Evolutionary conservation across 2,888 invertebrate genomes (phyloP).

Genomic region (Ophraella communa): DNA sequence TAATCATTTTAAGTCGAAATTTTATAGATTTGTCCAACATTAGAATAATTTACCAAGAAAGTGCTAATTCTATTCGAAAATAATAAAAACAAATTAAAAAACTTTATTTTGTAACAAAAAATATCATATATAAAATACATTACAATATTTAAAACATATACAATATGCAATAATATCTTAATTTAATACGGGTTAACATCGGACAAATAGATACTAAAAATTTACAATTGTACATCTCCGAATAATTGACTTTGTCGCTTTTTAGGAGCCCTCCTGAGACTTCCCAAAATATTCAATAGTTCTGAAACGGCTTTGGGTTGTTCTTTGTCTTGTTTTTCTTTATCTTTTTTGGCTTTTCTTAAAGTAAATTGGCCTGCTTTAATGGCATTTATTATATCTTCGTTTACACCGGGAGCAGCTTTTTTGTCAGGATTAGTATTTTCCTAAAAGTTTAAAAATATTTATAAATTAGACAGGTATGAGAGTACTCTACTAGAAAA

Average conservation of each 20-base stretch:
- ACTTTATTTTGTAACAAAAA: conserved; percentile 33
- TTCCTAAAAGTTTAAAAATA: conserved; percentile 9
- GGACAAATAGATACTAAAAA: conserved; percentile 5
- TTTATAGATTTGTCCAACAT: too few relatives aligned
- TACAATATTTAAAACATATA: conserved; percentile 30
- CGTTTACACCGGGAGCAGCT: conserved; percentile 67
- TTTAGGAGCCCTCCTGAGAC: conserved; percentile 64
- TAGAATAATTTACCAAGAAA: too few relatives aligned
- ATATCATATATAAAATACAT: conserved; percentile 28
- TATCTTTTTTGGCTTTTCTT: conserved; percentile 68
- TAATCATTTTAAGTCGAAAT: too few relatives aligned
- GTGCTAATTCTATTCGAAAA: not conserved
- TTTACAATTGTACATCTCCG: conserved; percentile 39
- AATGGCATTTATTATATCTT: conserved; percentile 78
- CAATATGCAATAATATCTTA: conserved; percentile 19
- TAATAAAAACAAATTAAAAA: not conserved
- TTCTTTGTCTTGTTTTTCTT: conserved; percentile 63
- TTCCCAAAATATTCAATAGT: conserved; percentile 73
- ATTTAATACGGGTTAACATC: conserved; percentile 28
- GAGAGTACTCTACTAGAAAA: too few relatives aligned
- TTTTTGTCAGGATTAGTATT: conserved; percentile 36
- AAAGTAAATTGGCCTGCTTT: conserved; percentile 78
- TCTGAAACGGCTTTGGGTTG: conserved; percentile 70
- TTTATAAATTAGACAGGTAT: too few relatives aligned
- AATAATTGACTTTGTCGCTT: conserved; percentile 53